Base-by-base conservation (phyloP, 1,140 invertebrate genomes). In the Drosophila mayri region DNA sequence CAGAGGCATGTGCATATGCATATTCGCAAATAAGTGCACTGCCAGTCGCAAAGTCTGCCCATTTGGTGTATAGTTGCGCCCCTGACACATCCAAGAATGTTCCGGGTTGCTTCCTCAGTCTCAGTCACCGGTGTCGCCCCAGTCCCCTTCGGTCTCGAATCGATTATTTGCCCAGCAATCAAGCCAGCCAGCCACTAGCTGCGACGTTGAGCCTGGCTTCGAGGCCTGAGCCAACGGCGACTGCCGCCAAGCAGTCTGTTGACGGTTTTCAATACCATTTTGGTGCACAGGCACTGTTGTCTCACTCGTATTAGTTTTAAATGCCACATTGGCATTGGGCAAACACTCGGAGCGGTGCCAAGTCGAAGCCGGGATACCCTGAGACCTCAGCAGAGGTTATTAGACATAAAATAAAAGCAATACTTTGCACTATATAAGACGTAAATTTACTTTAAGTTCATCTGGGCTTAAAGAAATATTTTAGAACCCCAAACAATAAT, bases 241-340 rank as follows among this genome's bases (percentile, higher is more conserved):
- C 54, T 71, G 83, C 72, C 83, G 84, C 84, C 84, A 88, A 88
- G 84, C 84, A 71, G 84, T 88, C 84, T 88, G 81, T 88, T 88
- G 71, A 83, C 80, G 76, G 58, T 87, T 83, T 86, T 86, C 79
- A 86, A 86, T 86, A 87, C 83, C 84, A 88, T 80, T 73, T 87
- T 76, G 86, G 81, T 90, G 81, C 62, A 49, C 52, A 38, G 41
- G 20, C 65, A 50, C 57, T 67, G 74, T 77, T 67, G 85, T 74
- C 68, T 87, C 74, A 78, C 63, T 91, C 78, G 78, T 79, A 79
- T 90, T 90, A 85, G 85, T 81, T 81, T 90, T 86, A 85, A 82
- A 90, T 90, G 86, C 86, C 85, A 79, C 79, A 85, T 90, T 90
- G 86, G 62, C 86, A 81, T 76, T 90, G 85, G 71, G 76, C 77